Percentiles rank a stretch among this genome's conserved stretches.
phyloP scores from a whole-genome alignment of 2,888 invertebrate genomes.

The Parapristionchus giblindavisi region DNA sequence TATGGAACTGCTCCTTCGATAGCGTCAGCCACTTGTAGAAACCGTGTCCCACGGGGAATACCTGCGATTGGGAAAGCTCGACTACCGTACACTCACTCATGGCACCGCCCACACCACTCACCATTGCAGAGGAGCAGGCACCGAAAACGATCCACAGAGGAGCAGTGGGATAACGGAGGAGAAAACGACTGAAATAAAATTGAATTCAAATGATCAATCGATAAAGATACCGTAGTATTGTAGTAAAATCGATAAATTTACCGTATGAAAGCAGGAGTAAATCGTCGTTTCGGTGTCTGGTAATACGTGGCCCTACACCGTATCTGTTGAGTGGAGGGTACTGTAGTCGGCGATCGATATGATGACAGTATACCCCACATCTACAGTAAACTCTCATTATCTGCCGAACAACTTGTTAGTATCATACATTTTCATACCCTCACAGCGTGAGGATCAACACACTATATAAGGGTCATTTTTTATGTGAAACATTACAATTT shows the following conservation, averaged over 20 bases:
- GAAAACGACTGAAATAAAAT: conserved; percentile 46
- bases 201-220: not conserved
- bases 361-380: not conserved
- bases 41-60: not conserved
- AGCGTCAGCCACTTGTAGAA: conserved; percentile 23
- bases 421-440: too few relatives aligned
- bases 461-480: too few relatives aligned
- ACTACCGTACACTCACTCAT: not conserved
- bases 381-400: not conserved
- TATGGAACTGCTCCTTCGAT: conserved; percentile 45
- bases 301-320: conserved; percentile 53
- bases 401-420: too few relatives aligned
- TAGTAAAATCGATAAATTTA: conserved; percentile 11
- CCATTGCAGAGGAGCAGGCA: conserved; percentile 55
- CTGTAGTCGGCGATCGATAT: not conserved
- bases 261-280: conserved; percentile 54
- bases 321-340: conserved; percentile 12
- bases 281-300: conserved; percentile 43
- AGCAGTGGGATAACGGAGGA: conserved; percentile 54
- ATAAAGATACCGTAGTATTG: not conserved
- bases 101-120: conserved; percentile 42
- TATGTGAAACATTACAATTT: too few relatives aligned
- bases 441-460: too few relatives aligned
- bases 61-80: not conserved
- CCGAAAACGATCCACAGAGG: conserved; percentile 51